These are phyloP conservation scores for Coelopa frigida DNA, from an alignment of 1,140 invertebrate genomes.

Conservation along the genomic window DNA sequence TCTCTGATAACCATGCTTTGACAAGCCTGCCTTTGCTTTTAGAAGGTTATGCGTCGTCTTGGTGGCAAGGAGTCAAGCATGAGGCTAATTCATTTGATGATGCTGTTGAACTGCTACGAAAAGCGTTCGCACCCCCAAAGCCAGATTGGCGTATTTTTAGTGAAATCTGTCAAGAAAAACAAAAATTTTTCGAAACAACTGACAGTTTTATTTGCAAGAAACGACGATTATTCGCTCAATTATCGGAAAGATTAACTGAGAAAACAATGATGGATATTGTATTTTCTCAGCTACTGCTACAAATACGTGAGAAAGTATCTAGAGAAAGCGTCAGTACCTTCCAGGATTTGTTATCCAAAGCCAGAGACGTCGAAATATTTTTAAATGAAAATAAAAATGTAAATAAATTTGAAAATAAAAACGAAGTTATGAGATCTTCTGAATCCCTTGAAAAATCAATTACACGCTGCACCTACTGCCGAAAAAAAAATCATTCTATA, in stretches of 20 bases:
- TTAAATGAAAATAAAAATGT: no score
- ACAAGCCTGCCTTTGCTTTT: slow-evolving; percentile 3
- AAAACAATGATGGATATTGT: slow-evolving; percentile 4
- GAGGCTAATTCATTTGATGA: slow-evolving; percentile 9
- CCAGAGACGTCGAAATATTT: slow-evolving; percentile 5
- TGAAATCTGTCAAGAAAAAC: slow-evolving; percentile 7
- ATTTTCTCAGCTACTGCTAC: background rate
- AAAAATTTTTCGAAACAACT: slow-evolving; percentile 2
- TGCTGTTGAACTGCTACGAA: slow-evolving; percentile 6
- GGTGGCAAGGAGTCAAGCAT: slow-evolving; percentile 14
- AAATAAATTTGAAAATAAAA: slow-evolving; percentile 10
- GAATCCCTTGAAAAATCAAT: background rate
- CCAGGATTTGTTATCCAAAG: slow-evolving; percentile 4
- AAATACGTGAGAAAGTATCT: background rate
- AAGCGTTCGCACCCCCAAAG: slow-evolving; percentile 11
- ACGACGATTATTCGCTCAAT: slow-evolving; percentile 10
- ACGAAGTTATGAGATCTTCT: background rate
- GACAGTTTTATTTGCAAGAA: background rate
- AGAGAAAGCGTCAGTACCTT: slow-evolving; percentile 8
- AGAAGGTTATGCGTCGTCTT: slow-evolving; percentile 10
- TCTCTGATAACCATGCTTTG: slow-evolving; percentile 6
- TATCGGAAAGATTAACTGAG: background rate
- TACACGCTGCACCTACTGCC: slow-evolving; percentile 1
- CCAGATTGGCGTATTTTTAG: slow-evolving; percentile 9
- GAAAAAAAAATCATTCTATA: slow-evolving; percentile 8